These are phyloP conservation scores for Trinorchestia longiramus DNA, from an alignment of 1,140 invertebrate genomes.

Conservation along the genomic window DNA sequence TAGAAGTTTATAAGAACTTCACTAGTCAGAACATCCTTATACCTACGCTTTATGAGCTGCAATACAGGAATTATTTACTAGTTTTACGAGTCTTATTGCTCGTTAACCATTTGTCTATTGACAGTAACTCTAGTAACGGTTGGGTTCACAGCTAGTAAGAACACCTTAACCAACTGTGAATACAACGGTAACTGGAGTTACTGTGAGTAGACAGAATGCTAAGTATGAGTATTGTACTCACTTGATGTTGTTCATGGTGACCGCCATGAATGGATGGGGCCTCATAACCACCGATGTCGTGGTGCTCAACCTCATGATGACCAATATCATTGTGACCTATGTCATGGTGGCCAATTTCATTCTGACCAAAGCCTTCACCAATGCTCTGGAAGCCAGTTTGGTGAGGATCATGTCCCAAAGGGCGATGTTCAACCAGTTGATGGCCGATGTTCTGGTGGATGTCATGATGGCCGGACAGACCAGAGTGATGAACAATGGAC, in stretches of 20 bases:
- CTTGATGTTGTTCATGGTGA: background rate
- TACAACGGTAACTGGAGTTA: no score
- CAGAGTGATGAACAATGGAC: constrained; percentile 14
- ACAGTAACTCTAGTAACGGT: no score
- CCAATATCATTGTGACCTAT: background rate
- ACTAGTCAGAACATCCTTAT: background rate
- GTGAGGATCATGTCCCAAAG: background rate
- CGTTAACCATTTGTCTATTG: no score
- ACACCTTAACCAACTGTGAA: no score
- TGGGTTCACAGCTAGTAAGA: no score
- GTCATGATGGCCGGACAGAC: background rate
- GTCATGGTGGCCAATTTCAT: constrained; percentile 55
- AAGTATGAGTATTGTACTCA: background rate
- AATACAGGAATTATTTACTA: background rate
- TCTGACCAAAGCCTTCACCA: constrained; percentile 67
- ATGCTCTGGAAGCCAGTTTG: background rate
- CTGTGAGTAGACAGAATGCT: no score
- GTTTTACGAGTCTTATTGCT: background rate
- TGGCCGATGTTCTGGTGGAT: constrained; percentile 7
- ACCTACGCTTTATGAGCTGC: background rate
- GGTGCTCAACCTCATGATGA: background rate
- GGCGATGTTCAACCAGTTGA: background rate
- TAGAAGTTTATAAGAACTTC: background rate
- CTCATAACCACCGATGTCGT: constrained; percentile 12
- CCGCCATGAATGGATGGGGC: background rate